phyloP scores from a whole-genome alignment of 2,888 invertebrate species.

The Andrena minutula region DNA sequence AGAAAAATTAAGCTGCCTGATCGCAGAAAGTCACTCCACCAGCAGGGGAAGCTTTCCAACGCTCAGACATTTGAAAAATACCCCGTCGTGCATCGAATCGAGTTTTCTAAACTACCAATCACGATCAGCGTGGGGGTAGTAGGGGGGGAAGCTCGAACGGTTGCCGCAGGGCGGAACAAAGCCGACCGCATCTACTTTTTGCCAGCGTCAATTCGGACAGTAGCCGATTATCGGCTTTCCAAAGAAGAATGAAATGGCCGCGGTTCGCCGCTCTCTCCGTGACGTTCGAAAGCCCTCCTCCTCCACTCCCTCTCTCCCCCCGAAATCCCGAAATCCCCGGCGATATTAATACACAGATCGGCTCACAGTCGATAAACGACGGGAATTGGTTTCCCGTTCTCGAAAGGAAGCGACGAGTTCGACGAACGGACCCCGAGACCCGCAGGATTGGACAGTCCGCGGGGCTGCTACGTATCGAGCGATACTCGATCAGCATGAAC shows the following conservation, averaged over 20 bases:
- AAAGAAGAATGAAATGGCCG: slow-evolving; percentile 45
- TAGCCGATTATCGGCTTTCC: slow-evolving; percentile 58
- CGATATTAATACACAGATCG: slow-evolving; percentile 15
- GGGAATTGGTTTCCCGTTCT: slow-evolving; percentile 19
- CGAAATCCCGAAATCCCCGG: background rate
- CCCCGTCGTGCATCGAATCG: background rate
- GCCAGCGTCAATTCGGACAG: slow-evolving; percentile 50
- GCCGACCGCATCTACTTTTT: slow-evolving; percentile 50
- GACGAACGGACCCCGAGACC: background rate
- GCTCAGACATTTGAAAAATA: slow-evolving; percentile 51
- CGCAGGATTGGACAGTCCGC: slow-evolving; percentile 6
- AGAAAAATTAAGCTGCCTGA: background rate
- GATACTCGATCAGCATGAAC: slow-evolving; percentile 22
- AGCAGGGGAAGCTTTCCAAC: background rate
- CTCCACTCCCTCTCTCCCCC: background rate
- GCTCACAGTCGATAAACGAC: slow-evolving; percentile 40
- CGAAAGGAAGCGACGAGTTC: slow-evolving; percentile 26
- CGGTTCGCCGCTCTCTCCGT: background rate
- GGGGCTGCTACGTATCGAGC: background rate
- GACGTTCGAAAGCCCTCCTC: background rate
- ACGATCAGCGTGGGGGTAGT: slow-evolving; percentile 14
- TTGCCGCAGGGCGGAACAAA: slow-evolving; percentile 45
- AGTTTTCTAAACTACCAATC: slow-evolving; percentile 48
- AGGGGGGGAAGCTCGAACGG: background rate
- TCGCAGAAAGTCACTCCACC: background rate